phyloP scores from a whole-genome alignment of 2,113 vertebrate genomes.

The Marmota flaviventris region DNA sequence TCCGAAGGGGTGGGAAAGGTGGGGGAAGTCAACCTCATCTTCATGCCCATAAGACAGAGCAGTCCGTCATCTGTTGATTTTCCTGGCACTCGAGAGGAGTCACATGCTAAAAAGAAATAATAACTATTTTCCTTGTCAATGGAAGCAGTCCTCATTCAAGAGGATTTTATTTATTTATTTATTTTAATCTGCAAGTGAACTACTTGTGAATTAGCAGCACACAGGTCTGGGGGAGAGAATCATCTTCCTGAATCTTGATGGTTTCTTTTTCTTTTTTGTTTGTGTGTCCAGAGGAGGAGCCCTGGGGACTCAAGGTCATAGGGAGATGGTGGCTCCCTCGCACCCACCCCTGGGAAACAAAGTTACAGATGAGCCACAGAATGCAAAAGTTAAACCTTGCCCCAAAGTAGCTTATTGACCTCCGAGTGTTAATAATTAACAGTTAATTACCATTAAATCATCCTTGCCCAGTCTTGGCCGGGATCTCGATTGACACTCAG shows the following conservation, averaged over 20 bases:
- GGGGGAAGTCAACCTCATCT: conserved; percentile 28
- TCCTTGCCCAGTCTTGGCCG: background rate
- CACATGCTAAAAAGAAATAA: background rate
- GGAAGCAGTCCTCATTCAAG: background rate
- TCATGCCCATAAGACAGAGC: conserved; percentile 61
- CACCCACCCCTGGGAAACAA: background rate
- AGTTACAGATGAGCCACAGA: conserved; percentile 12
- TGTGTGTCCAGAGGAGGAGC: background rate
- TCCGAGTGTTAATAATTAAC: conserved; percentile 49
- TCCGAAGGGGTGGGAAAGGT: conserved; percentile 43
- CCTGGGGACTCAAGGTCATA: too few relatives aligned
- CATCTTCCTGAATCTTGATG: background rate
- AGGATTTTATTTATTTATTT: background rate
- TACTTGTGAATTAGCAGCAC: background rate
- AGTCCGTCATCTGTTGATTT: conserved; percentile 65
- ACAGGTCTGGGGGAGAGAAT: background rate
- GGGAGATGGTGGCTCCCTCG: background rate
- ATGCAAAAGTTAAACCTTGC: background rate
- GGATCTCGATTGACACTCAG: background rate
- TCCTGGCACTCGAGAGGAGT: background rate
- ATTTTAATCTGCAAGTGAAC: background rate
- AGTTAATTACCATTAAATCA: conserved; percentile 57
- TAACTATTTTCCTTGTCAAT: conserved; percentile 33
- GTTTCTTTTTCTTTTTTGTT: background rate
- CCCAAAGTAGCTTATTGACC: background rate